Evolutionary conservation across 2,113 vertebrate species (phyloP).

Genomic region (Smithornis capensis): DNA sequence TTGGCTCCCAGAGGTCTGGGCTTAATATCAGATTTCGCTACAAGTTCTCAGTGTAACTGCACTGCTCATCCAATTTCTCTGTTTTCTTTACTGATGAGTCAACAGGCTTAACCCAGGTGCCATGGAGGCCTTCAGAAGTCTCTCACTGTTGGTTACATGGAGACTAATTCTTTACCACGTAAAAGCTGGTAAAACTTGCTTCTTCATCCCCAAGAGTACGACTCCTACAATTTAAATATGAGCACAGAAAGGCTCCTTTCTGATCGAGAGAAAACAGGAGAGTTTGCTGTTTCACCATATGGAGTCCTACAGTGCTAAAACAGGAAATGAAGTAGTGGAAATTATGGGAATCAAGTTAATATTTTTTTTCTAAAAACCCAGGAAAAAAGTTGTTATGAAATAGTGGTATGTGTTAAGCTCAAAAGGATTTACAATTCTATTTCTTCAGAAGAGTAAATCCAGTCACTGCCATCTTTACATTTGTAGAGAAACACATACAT

Average conservation of each 20-base stretch:
- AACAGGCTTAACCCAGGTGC: not conserved
- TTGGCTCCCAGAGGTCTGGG: not conserved
- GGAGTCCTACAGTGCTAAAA: not conserved
- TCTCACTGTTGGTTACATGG: not conserved
- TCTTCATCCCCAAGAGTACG: not conserved
- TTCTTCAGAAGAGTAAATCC: not conserved
- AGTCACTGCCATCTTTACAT: not conserved
- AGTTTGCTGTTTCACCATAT: not conserved
- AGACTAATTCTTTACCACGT: not conserved
- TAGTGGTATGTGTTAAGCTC: not conserved
- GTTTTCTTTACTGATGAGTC: not conserved
- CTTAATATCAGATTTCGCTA: not conserved
- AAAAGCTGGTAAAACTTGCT: not conserved
- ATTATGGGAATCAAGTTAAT: not conserved
- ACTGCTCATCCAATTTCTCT: not conserved
- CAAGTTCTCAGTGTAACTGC: not conserved
- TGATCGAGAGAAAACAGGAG: not conserved
- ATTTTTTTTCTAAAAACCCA: not conserved
- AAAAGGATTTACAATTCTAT: not conserved
- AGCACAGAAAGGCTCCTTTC: not conserved
- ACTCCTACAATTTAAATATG: not conserved
- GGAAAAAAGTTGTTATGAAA: not conserved
- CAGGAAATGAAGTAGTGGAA: not conserved
- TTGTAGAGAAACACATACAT: not conserved
- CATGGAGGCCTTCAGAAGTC: not conserved